phyloP scores from a whole-genome alignment of 2,797 vertebrate genomes.

The Pogoniulus pusillus region DNA sequence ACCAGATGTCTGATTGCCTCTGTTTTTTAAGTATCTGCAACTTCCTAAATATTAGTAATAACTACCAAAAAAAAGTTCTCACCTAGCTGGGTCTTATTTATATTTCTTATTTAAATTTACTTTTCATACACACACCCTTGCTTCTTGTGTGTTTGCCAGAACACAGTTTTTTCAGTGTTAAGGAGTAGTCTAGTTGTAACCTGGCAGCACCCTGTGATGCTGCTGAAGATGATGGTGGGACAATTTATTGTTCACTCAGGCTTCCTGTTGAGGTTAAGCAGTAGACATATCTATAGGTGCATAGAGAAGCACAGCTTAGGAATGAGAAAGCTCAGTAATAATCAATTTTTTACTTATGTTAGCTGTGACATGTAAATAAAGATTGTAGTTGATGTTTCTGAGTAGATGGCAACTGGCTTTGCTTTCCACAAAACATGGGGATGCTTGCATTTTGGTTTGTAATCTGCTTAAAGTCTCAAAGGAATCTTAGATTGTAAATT shows the following conservation, averaged over 20 bases:
- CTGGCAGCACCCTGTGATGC: background rate
- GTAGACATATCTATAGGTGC: background rate
- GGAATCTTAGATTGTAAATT: background rate
- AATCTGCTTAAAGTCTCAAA: background rate
- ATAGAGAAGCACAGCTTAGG: background rate
- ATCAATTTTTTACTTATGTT: background rate
- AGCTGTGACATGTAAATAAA: background rate
- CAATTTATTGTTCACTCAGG: background rate
- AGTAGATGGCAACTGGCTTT: background rate
- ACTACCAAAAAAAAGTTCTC: background rate
- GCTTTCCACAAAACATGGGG: background rate
- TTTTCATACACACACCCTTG: background rate
- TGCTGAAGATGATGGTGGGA: background rate
- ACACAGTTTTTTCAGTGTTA: background rate
- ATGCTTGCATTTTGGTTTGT: background rate
- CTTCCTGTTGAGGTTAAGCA: background rate
- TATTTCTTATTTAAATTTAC: background rate
- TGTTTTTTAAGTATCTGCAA: background rate
- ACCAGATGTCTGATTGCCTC: background rate
- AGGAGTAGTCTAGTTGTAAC: background rate
- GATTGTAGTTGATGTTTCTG: background rate
- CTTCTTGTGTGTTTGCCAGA: background rate
- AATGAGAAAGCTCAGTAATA: background rate
- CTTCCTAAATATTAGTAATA: background rate
- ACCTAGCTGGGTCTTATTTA: background rate